These are phyloP conservation scores for Cosmorhoe ocellata DNA, from an alignment of 2,888 invertebrate species.

Conservation along the genomic window DNA sequence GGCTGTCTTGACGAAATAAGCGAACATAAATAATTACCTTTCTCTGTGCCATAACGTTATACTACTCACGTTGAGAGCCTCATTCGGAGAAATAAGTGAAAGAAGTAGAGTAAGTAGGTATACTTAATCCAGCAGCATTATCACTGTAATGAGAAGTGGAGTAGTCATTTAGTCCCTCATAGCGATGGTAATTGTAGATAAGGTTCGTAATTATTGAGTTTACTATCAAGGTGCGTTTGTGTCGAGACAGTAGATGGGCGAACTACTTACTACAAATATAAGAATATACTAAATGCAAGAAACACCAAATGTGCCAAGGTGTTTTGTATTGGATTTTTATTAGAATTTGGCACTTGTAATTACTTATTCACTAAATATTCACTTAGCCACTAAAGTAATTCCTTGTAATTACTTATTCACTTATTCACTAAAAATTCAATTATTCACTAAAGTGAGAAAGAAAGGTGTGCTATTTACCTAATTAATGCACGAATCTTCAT, in stretches of 20 bases:
- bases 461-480: no score
- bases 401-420: no score
- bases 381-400: no score
- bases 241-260: not conserved
- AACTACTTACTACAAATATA: not conserved
- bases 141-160: slow-evolving; percentile 18
- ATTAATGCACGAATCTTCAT: no score
- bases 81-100: slow-evolving; percentile 1
- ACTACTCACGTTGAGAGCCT: slow-evolving; percentile 14
- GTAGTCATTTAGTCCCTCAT: slow-evolving; percentile 14
- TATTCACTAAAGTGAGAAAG: no score
- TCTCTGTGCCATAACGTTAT: slow-evolving; percentile 5
- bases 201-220: slow-evolving; percentile 23
- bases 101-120: slow-evolving; percentile 2
- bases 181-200: slow-evolving; percentile 14
- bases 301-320: no score
- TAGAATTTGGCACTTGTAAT: no score
- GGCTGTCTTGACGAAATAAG: slow-evolving; percentile 13
- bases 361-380: no score
- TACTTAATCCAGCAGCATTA: slow-evolving; percentile 22
- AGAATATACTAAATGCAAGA: no score
- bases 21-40: not conserved
- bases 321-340: no score
- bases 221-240: slow-evolving; percentile 12
- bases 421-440: no score